Conservation (phyloP, 2,888 invertebrate species). For the Rhyacophila evoluta region DNA sequence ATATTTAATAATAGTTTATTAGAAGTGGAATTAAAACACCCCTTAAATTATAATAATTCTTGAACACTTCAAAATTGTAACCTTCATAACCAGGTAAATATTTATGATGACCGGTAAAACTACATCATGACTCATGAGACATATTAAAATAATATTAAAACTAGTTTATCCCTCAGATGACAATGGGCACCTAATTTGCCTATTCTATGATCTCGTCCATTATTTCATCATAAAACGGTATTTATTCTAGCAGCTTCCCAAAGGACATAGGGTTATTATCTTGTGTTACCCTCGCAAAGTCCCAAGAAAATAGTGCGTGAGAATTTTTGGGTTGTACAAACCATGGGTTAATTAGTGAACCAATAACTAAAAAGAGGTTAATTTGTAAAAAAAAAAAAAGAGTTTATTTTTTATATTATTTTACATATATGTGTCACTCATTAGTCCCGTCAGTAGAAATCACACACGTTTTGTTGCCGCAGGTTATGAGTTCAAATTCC, state of each 20-base stretch:
- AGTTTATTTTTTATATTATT: too few species aligned
- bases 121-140: constrained; percentile 38
- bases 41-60: background rate
- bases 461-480: too few species aligned
- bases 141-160: constrained; percentile 55
- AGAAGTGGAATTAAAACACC: background rate
- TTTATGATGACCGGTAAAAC: constrained; percentile 53
- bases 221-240: constrained; percentile 55
- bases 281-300: background rate
- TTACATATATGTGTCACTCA: too few species aligned
- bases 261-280: constrained; percentile 20
- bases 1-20: background rate
- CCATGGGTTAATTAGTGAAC: too few species aligned
- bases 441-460: too few species aligned
- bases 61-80: background rate
- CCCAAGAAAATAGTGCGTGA: constrained; percentile 24
- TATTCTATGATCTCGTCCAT: constrained; percentile 53
- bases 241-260: constrained; percentile 41
- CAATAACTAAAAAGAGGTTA: too few species aligned
- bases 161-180: constrained; percentile 52
- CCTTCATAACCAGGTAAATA: constrained; percentile 50
- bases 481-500: too few species aligned
- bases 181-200: constrained; percentile 55
- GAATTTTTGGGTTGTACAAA: constrained; percentile 15
- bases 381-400: too few species aligned